phyloP scores from a whole-genome alignment of 2,888 invertebrate genomes.

The Gastracanthus pulcherrimus region DNA sequence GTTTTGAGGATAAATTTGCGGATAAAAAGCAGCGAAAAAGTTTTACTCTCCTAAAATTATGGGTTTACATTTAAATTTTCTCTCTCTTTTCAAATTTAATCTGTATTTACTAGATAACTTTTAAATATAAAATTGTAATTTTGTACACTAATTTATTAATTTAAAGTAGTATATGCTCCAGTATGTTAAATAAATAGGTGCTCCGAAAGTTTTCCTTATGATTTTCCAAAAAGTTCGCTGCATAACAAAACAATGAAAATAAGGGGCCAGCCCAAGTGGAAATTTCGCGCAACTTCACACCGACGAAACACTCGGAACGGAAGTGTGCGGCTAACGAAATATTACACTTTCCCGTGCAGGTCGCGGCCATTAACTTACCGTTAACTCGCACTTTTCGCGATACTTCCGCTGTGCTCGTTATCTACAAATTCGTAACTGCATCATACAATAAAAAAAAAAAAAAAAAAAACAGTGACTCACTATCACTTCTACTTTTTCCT shows the following conservation, averaged over 20 bases:
- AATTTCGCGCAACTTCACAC: neutral
- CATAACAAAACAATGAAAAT: too few species aligned
- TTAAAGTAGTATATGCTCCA: too few species aligned
- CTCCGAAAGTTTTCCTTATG: neutral
- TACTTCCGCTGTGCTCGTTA: conserved; percentile 32
- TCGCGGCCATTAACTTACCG: conserved; percentile 25
- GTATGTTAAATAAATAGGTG: neutral
- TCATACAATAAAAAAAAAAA: neutral
- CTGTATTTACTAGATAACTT: too few species aligned
- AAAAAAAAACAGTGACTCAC: neutral
- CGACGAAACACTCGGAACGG: neutral
- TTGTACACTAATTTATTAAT: too few species aligned
- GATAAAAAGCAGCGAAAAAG: neutral
- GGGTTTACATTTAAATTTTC: too few species aligned
- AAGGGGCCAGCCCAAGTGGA: neutral
- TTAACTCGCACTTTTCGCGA: conserved; percentile 41
- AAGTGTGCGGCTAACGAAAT: conserved; percentile 23
- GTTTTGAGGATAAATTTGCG: neutral
- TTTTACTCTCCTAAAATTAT: too few species aligned
- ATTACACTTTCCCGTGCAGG: conserved; percentile 30
- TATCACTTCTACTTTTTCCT: neutral
- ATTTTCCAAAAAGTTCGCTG: neutral
- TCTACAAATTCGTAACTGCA: conserved; percentile 10
- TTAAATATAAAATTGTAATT: too few species aligned
- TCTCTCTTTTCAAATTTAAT: too few species aligned